These are phyloP conservation scores for Folsomia candida DNA, from an alignment of 2,888 invertebrate species.

Conservation along the genomic window DNA sequence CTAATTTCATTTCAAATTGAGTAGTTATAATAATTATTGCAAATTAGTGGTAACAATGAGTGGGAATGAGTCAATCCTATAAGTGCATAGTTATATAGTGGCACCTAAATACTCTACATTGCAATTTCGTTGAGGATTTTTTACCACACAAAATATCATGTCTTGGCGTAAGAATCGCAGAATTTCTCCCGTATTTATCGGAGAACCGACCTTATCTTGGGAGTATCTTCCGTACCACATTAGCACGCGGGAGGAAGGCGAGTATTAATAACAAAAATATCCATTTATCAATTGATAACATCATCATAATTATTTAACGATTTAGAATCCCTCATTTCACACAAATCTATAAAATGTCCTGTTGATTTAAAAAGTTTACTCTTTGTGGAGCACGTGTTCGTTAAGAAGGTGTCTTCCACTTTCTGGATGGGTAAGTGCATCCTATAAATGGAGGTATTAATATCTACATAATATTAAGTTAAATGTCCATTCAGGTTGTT, in stretches of 20 bases:
- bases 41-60: too few species aligned
- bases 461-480: slow-evolving; percentile 2
- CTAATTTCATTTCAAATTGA: neutral
- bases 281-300: neutral
- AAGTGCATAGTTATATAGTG: too few species aligned
- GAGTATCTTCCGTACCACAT: slow-evolving; percentile 27
- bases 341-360: slow-evolving; percentile 21
- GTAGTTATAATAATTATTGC: neutral
- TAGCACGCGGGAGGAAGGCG: slow-evolving; percentile 19
- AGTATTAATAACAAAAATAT: neutral
- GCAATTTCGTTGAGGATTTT: too few species aligned
- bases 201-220: slow-evolving; percentile 13
- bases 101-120: too few species aligned
- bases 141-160: neutral
- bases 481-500: neutral
- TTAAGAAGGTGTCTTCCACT: neutral
- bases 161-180: slow-evolving; percentile 15
- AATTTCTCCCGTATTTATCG: slow-evolving; percentile 13
- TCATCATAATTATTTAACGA: neutral
- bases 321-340: slow-evolving; percentile 12
- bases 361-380: slow-evolving; percentile 5
- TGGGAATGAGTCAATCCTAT: too few species aligned
- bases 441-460: neutral
- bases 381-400: slow-evolving; percentile 8
- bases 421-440: neutral